Evolutionary conservation across 2,797 vertebrate species (phyloP).

Genomic region (Fistularia tabacaria): DNA sequence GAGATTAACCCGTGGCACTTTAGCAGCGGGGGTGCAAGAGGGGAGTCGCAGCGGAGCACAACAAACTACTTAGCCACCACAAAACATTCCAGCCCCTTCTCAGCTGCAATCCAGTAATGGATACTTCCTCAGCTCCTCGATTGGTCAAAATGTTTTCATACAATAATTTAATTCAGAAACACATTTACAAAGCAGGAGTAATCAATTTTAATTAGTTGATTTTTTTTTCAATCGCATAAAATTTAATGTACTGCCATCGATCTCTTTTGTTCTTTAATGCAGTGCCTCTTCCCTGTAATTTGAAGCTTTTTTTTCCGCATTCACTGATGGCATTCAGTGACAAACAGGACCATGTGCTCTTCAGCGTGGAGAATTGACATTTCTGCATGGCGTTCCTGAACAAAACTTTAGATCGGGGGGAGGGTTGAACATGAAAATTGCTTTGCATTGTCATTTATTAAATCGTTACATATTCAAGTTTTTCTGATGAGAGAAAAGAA

Average conservation of each 20-base stretch:
- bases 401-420: slow-evolving; percentile 12
- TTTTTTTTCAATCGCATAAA: slow-evolving; percentile 83
- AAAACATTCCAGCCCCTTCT: slow-evolving; percentile 77
- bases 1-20: slow-evolving; percentile 76
- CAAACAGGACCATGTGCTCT: slow-evolving; percentile 59
- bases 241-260: slow-evolving; percentile 86
- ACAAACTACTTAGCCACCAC: slow-evolving; percentile 79
- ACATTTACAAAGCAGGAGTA: slow-evolving; percentile 87
- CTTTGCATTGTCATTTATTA: not conserved
- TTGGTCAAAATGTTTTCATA: slow-evolving; percentile 89
- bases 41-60: slow-evolving; percentile 59
- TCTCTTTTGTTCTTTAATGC: slow-evolving; percentile 87
- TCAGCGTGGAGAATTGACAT: slow-evolving; percentile 29
- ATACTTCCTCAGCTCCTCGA: slow-evolving; percentile 83
- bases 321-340: slow-evolving; percentile 80
- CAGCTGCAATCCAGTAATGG: slow-evolving; percentile 85
- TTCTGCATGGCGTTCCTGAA: slow-evolving; percentile 3
- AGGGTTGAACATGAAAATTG: slow-evolving; percentile 12
- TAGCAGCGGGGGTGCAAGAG: slow-evolving; percentile 55
- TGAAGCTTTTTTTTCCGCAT: slow-evolving; percentile 73
- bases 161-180: slow-evolving; percentile 89
- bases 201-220: slow-evolving; percentile 90
- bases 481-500: not conserved
- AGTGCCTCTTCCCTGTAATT: slow-evolving; percentile 85
- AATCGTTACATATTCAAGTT: slow-evolving; percentile 1